Base-by-base conservation (phyloP, 2,113 vertebrate genomes). In the Coryphaenoides rupestris region DNA sequence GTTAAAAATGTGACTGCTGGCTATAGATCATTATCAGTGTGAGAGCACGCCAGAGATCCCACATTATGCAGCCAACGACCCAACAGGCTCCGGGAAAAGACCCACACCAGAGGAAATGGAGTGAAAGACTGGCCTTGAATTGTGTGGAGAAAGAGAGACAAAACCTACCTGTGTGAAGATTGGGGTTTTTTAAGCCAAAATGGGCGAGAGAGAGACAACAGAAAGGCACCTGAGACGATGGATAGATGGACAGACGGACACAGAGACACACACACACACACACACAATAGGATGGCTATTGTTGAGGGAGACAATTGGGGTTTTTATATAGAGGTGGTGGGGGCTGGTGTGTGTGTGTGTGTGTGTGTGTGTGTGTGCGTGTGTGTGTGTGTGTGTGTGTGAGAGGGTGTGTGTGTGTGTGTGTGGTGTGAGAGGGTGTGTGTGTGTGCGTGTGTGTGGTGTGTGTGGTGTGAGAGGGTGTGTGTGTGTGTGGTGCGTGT, bases 241-340 rank as follows among this genome's bases (percentile, higher is more conserved):
- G 53, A 50, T 2, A 50, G 5, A 50, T 16, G 5, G 47, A 50
- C 4, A 49, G 47, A n/a, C 52, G 21, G 52, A n/a, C 19, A 55
- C 22, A 56, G 28, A 21, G 14, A 24, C 26, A 19, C 55, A 23
- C 33, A n/a, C 40, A 56, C 21, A 21, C 33, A 59, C 14, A 21
- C 60, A 55, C 40, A 52, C 53, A 21, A 17, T 63, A 75, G 66
- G 83, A 59, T 80, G 74, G 55, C 62, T 53, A 62, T 47, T 55
- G 52, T 55, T 68, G 46, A 62, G 63, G 22, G 61, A 63, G 52
- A 78, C 77, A 65, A 56, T 60, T 40, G 47, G 26, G 58, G 60
- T 68, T 72, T 89, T 88, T 85, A 89, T 89, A 89, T 75, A 60
- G 62, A 53, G 76, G 55, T 60, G 22, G 47, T 40, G 58, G 70